Base-by-base conservation (phyloP, 2,797 vertebrate genomes). In the Vireo griseus region DNA sequence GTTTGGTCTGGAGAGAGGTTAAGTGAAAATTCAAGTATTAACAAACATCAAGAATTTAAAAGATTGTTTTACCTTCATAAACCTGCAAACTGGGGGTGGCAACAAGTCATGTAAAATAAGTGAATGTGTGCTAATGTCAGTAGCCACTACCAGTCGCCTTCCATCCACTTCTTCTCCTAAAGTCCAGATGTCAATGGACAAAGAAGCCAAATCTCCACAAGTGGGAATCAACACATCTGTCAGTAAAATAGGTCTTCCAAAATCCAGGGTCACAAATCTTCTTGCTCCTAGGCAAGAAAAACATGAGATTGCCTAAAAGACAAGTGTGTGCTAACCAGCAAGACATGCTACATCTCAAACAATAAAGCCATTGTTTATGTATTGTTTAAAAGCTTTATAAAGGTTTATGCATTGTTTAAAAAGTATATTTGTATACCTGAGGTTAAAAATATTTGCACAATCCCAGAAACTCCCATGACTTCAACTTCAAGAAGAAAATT, bases 161-260 rank as follows among this genome's bases (percentile, higher is more conserved):
- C 99, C 99, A 74, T 99, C 99, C 92, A 99, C 99, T 96, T 99
- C 99, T 95, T 99, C 99, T 15, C 99, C 99, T 91, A 99, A 98
- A 8, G 99, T 99, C 99, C 99, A 99, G 97, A 99, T 99, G 95
- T 99, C 99, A 87, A 99, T 99, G 86, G 99, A 99, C 86, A 99
- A 98, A 29, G 99, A 99, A 61, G 99, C 99, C 97, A 99, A 97
- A 97, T 99, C 99, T 16, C 98, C 98, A 68, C 99, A 99, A 48
- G 99, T 99, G 14, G 99, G 99, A 96, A 99, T 99, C 95, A 99
- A 98, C 9, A 99, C 98, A 44, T 99, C 99, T 0, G 99, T 99
- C 96, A 99, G 97, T 65, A 99, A 97, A 93, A 99, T 98, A 6
- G 99, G 99, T 59, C 99, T 98, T 59, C 99, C 99, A 81, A 99